phyloP scores from a whole-genome alignment of 2,888 invertebrate genomes.

The Belgica antarctica region DNA sequence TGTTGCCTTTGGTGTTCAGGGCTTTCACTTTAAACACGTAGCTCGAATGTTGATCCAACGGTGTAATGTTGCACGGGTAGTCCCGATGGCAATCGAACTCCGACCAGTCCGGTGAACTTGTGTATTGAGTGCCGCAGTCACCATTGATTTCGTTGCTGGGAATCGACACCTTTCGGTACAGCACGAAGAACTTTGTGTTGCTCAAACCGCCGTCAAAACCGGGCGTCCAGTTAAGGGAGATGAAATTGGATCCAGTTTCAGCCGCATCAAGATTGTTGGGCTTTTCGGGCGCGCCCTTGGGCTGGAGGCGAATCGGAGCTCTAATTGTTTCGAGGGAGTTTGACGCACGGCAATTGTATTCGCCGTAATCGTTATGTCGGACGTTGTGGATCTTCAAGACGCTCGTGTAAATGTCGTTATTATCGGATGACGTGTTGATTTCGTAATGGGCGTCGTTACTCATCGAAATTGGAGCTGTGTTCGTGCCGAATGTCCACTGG shows the following conservation, averaged over 20 bases:
- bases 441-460: constrained; percentile 84
- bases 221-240: constrained; percentile 80
- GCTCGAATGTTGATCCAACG: constrained; percentile 80
- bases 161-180: constrained; percentile 67
- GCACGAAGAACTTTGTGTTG: constrained; percentile 84
- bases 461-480: constrained; percentile 70
- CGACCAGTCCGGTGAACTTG: constrained; percentile 67
- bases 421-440: constrained; percentile 75
- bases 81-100: constrained; percentile 82
- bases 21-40: constrained; percentile 89
- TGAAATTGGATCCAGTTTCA: constrained; percentile 74
- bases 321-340: constrained; percentile 77
- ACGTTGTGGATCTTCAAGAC: constrained; percentile 71
- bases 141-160: constrained; percentile 63
- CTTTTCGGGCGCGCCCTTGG: constrained; percentile 83
- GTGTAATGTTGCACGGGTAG: constrained; percentile 84
- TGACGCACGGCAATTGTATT: constrained; percentile 83
- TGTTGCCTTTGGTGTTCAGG: constrained; percentile 81
- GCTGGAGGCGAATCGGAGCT: constrained; percentile 75
- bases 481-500: constrained; percentile 83
- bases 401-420: constrained; percentile 82
- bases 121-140: constrained; percentile 61
- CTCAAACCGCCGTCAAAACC: constrained; percentile 88
- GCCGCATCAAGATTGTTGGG: constrained; percentile 71
- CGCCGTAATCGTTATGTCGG: constrained; percentile 82